phyloP scores from a whole-genome alignment of 2,888 invertebrate species.

The Acronicta aceris region DNA sequence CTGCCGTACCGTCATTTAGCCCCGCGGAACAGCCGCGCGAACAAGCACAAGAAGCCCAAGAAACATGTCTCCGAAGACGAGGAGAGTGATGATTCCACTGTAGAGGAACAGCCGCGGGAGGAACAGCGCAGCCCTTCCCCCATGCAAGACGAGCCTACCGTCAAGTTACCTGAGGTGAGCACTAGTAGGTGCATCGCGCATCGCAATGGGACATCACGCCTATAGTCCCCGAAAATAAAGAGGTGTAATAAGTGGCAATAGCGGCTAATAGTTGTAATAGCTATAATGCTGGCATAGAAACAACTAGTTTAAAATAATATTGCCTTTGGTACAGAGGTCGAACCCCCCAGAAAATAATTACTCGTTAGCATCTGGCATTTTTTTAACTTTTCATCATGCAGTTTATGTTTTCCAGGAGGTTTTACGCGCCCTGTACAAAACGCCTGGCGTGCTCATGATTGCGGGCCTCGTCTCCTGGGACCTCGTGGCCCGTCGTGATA shows the following conservation, averaged over 20 bases:
- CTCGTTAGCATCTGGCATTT: no score
- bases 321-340: no score
- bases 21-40: conserved; percentile 53
- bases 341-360: no score
- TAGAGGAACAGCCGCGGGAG: conserved; percentile 65
- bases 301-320: no score
- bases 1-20: conserved; percentile 53
- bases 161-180: conserved; percentile 90
- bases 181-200: not conserved
- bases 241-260: no score
- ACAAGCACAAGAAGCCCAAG: conserved; percentile 62
- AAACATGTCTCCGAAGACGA: conserved; percentile 75
- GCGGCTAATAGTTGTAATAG: no score
- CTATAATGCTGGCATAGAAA: no score
- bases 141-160: conserved; percentile 88
- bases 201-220: no score
- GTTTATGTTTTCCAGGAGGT: conserved; percentile 82
- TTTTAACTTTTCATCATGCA: no score
- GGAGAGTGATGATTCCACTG: conserved; percentile 71
- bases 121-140: conserved; percentile 83
- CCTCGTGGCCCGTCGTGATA: conserved; percentile 93
- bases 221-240: no score
- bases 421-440: conserved; percentile 90
- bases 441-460: conserved; percentile 93
- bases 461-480: conserved; percentile 98